Base-by-base conservation (phyloP, 2,113 vertebrate species). In the Neotragus moschatus region DNA sequence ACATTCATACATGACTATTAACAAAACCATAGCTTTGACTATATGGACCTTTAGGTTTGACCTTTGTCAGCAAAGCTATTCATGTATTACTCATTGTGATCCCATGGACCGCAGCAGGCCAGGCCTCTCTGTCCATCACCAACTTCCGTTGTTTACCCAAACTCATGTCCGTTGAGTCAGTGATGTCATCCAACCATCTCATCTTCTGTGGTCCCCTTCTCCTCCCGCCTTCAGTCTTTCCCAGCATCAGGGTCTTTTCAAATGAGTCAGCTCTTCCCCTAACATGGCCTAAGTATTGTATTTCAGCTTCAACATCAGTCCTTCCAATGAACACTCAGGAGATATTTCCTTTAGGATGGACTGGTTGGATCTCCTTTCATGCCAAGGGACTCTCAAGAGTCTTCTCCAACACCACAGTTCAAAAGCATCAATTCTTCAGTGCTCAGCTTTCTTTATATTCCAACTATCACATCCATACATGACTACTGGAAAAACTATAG, bases 371-470 rank as follows among this genome's bases (percentile, higher is more conserved):
- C 8, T 66, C 17, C 8, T 66, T 36, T 5, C 33, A 36, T 1
- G 2, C 8, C 17, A 66, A 36, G 33, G 33, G 17, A n/a, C 33
- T 66, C 61, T 66, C 33, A 66, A 66, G 16, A n/a, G 61, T 19
- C 61, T 66, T 19, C 16, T 66, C 16, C 61, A n/a, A 66, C 2
- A 66, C 33, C 33, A n/a, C 30, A 17, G 30, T 63, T 33, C 33
- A n/a, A 66, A 66, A 36, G 16, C 2, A 21, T 19, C 63, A 66
- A 21, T 36, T 66, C 4, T 66, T 66, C 2, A 0, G n/a, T 10
- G 3, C 33, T 66, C 63, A 36, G 1, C 33, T 21, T 66, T 36
- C 8, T 36, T 66, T 66, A 36, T 66, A 66, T 8, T 66, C 16
- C 17, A 36, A n/a, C 7, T 66, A n/a, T n/a, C 16, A 4, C 33